Evolutionary conservation across 2,888 invertebrate genomes (phyloP), one percentile per base, ranked within the genome.

Genomic region (Hydroisotoma schaefferi): DNA sequence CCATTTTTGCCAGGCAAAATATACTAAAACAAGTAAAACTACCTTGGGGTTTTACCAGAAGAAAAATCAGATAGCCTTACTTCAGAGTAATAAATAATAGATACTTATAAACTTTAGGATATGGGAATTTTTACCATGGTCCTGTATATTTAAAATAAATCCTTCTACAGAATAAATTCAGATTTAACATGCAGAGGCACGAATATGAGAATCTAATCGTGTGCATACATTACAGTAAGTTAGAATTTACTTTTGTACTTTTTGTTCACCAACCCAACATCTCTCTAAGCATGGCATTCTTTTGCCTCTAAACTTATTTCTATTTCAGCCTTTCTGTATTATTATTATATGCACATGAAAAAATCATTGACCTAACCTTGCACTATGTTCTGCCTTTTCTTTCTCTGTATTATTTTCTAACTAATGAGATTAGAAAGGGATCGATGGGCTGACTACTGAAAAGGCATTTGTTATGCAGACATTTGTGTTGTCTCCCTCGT

Each of bases 371-470:
- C n/a, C n/a, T n/a, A n/a, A n/a, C n/a, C n/a, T n/a, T n/a, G n/a
- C n/a, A n/a, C n/a, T n/a, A n/a, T n/a, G n/a, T n/a, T n/a, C n/a
- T n/a, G n/a, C n/a, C n/a, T n/a, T n/a, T n/a, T n/a, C n/a, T n/a
- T n/a, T n/a, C n/a, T n/a, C n/a, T n/a, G n/a, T n/a, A n/a, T 5
- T 40, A 40, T 15, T 40, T 40, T 40, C n/a, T 40, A 20, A 15
- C 40, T 40, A 40, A 40, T 40, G 40, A 40, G 40, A 40, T 40
- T 40, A 40, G 5, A 40, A 40, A n/a, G n/a, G n/a, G n/a, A 40
- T 40, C 40, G 40, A 40, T 40, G n/a, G 40, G n/a, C n/a, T 40
- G n/a, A 40, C 5, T 40, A 40, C n/a, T 40, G 5, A 40, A 4
- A 40, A 40, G 40, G 40, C 40, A 40, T 40, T 40, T 40, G 40